phyloP scores from a whole-genome alignment of 2,113 vertebrate species.

The Hemicordylus capensis region DNA sequence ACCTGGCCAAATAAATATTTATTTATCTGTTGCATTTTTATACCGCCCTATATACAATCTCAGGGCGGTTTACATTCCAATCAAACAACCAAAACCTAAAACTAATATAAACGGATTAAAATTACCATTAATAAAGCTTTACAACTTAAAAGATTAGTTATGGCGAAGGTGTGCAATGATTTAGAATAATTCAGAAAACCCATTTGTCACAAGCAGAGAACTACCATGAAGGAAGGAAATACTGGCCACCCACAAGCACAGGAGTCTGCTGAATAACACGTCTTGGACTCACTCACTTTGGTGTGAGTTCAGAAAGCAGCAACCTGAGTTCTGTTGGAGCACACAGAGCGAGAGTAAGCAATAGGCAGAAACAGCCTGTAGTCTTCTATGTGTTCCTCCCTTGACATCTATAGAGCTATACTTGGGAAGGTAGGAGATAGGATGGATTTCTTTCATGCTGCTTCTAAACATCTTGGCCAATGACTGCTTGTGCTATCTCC shows the following conservation, averaged over 20 bases:
- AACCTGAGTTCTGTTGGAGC: not conserved
- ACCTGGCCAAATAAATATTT: too few species aligned
- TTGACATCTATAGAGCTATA: not conserved
- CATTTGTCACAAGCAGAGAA: not conserved
- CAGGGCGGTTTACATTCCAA: too few species aligned
- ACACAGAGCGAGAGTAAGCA: not conserved
- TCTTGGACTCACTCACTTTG: too few species aligned
- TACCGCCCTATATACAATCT: too few species aligned
- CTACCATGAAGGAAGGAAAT: not conserved
- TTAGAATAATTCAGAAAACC: not conserved
- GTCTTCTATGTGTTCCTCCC: not conserved
- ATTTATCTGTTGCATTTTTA: too few species aligned
- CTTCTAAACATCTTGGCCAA: not conserved
- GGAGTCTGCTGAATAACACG: too few species aligned
- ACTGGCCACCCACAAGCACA: not conserved
- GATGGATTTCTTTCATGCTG: not conserved
- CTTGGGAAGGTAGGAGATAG: not conserved
- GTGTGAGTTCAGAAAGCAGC: not conserved
- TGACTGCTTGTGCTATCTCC: not conserved
- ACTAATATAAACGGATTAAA: too few species aligned
- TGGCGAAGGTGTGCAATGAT: not conserved
- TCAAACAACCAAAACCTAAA: too few species aligned
- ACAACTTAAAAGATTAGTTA: not conserved
- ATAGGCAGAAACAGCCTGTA: not conserved
- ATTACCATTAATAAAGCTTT: too few species aligned